A percentile compares a stretch with the other conserved stretches of the same genome.
Conservation (phyloP, 1,140 invertebrate species). For the Pentalonia nigronervosa region DNA sequence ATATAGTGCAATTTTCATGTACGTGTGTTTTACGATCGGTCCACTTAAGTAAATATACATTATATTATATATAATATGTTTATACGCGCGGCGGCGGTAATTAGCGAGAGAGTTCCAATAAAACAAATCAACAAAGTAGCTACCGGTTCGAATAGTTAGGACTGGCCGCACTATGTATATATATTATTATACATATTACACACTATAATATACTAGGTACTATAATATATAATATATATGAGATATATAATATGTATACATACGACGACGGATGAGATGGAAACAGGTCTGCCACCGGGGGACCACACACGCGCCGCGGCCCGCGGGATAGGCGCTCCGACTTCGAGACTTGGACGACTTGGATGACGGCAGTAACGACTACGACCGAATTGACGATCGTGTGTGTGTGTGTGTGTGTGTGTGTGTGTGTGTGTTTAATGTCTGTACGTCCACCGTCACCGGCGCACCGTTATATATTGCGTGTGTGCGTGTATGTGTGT, state of each 20-base stretch:
- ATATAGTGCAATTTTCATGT: not conserved
- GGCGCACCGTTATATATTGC: not conserved
- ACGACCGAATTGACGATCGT: constrained; percentile 32
- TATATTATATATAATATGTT: not conserved
- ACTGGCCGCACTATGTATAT: not conserved
- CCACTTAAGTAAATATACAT: constrained; percentile 8
- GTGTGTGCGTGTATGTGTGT: not conserved
- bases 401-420: not conserved
- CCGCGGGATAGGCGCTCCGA: constrained; percentile 41
- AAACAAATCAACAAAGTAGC: constrained; percentile 35
- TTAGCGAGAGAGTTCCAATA: constrained; percentile 52
- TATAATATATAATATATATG: not conserved
- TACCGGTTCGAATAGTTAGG: constrained; percentile 39
- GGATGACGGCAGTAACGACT: constrained; percentile 5
- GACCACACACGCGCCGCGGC: constrained; percentile 48
- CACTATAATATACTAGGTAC: not conserved
- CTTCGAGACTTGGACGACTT: constrained; percentile 34
- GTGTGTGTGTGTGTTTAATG: not conserved
- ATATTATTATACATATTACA: not conserved
- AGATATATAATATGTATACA: not conserved
- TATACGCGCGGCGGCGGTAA: not conserved
- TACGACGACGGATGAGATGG: constrained; percentile 27
- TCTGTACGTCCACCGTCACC: not conserved
- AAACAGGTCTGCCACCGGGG: constrained; percentile 53
- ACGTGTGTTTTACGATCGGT: constrained; percentile 19